Conservation (phyloP, 2,797 vertebrate species). For the Characodon lateralis region DNA sequence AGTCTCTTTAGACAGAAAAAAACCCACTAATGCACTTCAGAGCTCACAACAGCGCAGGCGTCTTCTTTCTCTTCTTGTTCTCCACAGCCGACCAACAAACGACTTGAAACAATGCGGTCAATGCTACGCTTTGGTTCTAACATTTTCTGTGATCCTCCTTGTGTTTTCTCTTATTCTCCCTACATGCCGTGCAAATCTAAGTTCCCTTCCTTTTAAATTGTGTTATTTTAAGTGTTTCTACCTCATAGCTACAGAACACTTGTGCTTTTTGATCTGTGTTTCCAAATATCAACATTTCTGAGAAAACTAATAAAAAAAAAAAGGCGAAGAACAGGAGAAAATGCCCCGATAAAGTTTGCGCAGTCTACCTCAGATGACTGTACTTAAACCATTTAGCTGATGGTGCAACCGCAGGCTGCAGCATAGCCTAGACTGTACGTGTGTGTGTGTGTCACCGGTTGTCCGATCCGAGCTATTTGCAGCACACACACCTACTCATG, state of each 20-base stretch:
- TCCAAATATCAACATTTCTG: constrained; percentile 89
- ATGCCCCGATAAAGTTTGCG: constrained; percentile 87
- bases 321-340: constrained; percentile 38
- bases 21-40: constrained; percentile 79
- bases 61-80: constrained; percentile 76
- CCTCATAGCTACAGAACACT: constrained; percentile 94
- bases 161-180: constrained; percentile 74
- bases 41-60: constrained; percentile 74
- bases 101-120: constrained; percentile 69
- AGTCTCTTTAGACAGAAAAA: constrained; percentile 59
- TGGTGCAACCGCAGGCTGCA: constrained; percentile 71
- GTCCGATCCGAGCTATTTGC: constrained; percentile 32
- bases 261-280: constrained; percentile 90
- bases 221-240: constrained; percentile 94
- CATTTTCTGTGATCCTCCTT: constrained; percentile 38
- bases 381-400: constrained; percentile 90
- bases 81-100: constrained; percentile 65
- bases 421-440: constrained; percentile 74
- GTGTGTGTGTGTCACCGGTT: constrained; percentile 39
- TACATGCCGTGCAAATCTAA: constrained; percentile 51
- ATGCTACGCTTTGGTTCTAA: constrained; percentile 50
- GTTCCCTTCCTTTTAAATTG: constrained; percentile 65
- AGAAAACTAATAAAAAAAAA: constrained; percentile 47
- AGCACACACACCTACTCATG: constrained; percentile 44
- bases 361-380: constrained; percentile 98